Evolutionary conservation across 2,888 invertebrate species (phyloP).

Genomic region (Cepaea hortensis): DNA sequence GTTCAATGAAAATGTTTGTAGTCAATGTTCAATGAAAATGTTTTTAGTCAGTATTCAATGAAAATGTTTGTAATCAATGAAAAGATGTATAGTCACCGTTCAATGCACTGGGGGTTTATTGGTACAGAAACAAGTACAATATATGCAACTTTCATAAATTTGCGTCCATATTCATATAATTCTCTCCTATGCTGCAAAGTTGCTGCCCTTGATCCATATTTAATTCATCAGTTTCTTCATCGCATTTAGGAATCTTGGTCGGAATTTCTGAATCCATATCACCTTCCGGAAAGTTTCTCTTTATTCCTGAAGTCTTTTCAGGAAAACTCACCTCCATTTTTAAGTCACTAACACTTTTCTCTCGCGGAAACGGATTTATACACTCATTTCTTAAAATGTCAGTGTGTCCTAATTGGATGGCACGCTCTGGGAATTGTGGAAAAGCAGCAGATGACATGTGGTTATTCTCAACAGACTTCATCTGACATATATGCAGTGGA

Average conservation of each 20-base stretch:
- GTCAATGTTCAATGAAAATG: no score
- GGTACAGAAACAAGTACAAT: no score
- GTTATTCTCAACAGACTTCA: not conserved
- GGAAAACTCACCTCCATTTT: not conserved
- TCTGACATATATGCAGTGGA: not conserved
- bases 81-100: no score
- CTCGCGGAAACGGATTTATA: not conserved
- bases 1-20: no score
- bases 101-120: no score
- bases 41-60: no score
- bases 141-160: no score
- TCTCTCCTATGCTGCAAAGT: not conserved
- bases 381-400: not conserved
- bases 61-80: no score
- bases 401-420: not conserved
- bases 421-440: not conserved
- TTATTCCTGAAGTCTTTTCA: not conserved
- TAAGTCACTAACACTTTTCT: not conserved
- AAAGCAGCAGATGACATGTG: not conserved
- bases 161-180: no score
- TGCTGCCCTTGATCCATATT: constrained; percentile 2
- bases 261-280: not conserved
- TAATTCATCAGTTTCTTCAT: not conserved
- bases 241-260: not conserved
- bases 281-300: not conserved